A percentile compares a stretch with the other conserved stretches of the same genome.
phyloP scores from a whole-genome alignment of 2,113 vertebrate genomes.

The Tetrao urogallus region DNA sequence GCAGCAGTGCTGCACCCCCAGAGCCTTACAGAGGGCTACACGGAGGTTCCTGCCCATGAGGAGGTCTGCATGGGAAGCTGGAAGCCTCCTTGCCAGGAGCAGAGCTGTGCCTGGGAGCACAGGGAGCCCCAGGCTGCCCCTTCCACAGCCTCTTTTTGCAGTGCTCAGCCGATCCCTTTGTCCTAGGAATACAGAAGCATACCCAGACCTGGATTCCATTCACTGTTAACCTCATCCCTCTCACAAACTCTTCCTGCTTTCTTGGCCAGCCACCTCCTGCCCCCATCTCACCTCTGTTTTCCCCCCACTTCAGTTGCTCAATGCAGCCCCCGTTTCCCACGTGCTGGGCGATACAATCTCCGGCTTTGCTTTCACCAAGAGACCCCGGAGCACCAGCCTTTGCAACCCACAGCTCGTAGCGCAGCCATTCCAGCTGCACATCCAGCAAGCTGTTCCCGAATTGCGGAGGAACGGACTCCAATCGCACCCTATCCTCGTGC shows the following conservation, averaged over 20 bases:
- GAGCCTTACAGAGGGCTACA: neutral
- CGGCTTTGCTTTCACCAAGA: neutral
- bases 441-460: neutral
- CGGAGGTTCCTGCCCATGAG: neutral
- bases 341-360: neutral
- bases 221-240: neutral
- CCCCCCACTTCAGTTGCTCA: neutral
- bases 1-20: neutral
- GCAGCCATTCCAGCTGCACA: neutral
- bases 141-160: constrained; percentile 20
- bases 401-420: neutral
- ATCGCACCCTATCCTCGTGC: neutral
- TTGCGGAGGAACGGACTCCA: rapidly evolving
- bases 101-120: neutral
- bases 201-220: neutral
- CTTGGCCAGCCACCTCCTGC: neutral
- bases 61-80: constrained; percentile 11
- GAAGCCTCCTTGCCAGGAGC: neutral
- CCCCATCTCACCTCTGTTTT: neutral
- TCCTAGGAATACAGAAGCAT: neutral
- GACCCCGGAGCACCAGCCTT: neutral
- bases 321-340: neutral
- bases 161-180: constrained; percentile 48
- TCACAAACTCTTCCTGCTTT: neutral
- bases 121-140: constrained; percentile 33